These are phyloP conservation scores for Suricata suricatta DNA, from an alignment of 2,113 vertebrate species.

Conservation along the genomic window DNA sequence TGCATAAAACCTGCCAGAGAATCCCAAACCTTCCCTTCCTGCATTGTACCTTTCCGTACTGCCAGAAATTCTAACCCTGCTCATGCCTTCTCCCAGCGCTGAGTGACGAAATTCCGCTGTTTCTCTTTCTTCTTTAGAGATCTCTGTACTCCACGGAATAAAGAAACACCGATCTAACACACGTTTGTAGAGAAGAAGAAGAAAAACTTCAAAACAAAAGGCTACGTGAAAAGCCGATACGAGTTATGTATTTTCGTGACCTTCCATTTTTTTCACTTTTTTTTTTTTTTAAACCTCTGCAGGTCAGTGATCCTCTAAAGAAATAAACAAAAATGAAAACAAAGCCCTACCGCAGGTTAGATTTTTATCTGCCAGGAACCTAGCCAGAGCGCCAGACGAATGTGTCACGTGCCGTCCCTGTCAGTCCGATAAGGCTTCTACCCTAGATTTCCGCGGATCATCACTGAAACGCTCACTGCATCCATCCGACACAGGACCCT, in stretches of 20 bases:
- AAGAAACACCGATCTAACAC: neutral
- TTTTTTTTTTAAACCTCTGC: neutral
- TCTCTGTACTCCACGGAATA: neutral
- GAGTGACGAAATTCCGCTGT: neutral
- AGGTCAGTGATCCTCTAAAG: neutral
- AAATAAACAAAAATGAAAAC: neutral
- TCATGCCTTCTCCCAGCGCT: neutral
- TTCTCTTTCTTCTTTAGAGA: slow-evolving; percentile 27
- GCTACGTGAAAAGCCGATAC: neutral
- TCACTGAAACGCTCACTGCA: neutral
- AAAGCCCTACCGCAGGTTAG: neutral
- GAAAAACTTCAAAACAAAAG: neutral
- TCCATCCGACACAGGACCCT: neutral
- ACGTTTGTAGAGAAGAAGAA: neutral
- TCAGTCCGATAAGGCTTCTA: neutral
- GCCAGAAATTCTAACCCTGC: neutral
- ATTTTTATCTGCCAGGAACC: neutral
- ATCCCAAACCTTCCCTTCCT: neutral
- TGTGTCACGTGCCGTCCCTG: neutral
- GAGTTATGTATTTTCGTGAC: neutral
- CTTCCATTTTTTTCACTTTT: neutral
- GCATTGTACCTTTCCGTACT: neutral
- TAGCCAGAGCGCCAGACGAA: neutral
- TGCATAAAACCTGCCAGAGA: neutral
- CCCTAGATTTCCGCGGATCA: neutral